Conservation (phyloP, 2,888 invertebrate genomes). For the Merodon equestris region DNA sequence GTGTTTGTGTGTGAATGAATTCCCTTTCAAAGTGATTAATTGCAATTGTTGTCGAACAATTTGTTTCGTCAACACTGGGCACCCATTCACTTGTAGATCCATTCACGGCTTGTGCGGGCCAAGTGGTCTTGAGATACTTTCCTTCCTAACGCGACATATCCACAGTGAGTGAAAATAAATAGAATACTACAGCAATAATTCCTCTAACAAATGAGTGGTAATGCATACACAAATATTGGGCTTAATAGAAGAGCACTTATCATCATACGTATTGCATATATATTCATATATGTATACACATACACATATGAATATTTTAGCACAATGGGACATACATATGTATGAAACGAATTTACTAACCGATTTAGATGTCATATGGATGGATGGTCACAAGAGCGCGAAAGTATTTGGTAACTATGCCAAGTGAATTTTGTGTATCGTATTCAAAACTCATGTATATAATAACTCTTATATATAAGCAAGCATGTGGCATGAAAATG, state of each 20-base stretch:
- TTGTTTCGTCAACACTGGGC: conserved; percentile 52
- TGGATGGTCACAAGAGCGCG: conserved; percentile 63
- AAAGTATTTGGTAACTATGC: conserved; percentile 65
- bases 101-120: conserved; percentile 58
- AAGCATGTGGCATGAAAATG: conserved; percentile 48
- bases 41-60: conserved; percentile 64
- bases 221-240: conserved; percentile 35
- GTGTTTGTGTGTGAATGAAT: conserved; percentile 41
- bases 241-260: conserved; percentile 63
- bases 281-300: too few relatives aligned
- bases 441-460: conserved; percentile 29
- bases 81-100: conserved; percentile 47
- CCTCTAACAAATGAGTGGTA: conserved; percentile 49
- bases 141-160: too few relatives aligned
- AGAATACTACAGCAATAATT: not conserved
- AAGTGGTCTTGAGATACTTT: conserved; percentile 9
- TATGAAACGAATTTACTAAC: conserved; percentile 53
- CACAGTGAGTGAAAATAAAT: too few relatives aligned
- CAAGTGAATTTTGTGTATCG: conserved; percentile 34
- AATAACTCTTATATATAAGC: too few relatives aligned
- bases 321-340: conserved; percentile 25
- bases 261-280: too few relatives aligned
- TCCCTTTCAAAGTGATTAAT: conserved; percentile 57
- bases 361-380: conserved; percentile 58
- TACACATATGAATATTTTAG: conserved; percentile 28